phyloP scores from a whole-genome alignment of 2,888 invertebrate genomes.

The Antheraea assamensis region DNA sequence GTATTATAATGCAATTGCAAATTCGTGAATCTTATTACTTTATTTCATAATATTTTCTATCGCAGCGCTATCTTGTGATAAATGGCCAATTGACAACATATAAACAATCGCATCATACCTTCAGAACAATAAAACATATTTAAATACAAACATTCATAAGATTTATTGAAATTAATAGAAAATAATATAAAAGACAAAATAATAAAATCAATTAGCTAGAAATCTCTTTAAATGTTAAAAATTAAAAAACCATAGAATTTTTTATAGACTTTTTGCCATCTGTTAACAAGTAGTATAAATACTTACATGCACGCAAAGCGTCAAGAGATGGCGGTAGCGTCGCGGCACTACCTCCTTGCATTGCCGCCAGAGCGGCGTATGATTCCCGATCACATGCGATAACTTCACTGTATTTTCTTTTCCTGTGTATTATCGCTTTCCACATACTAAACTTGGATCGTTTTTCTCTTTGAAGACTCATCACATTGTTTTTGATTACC shows the following conservation, averaged over 20 bases:
- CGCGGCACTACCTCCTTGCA: conserved; percentile 74
- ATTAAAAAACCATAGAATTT: neutral
- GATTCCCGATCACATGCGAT: conserved; percentile 69
- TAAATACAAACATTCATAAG: neutral
- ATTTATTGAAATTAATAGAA: neutral
- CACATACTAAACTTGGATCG: conserved; percentile 73
- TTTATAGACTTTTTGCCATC: conserved; percentile 52
- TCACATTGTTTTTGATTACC: conserved; percentile 47
- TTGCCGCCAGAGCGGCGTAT: conserved; percentile 73
- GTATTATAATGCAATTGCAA: neutral
- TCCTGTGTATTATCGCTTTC: conserved; percentile 74
- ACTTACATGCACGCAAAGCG: conserved; percentile 78
- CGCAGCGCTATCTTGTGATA: neutral
- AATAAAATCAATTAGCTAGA: neutral
- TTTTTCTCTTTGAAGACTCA: conserved; percentile 73
- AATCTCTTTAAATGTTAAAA: neutral
- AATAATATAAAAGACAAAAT: neutral
- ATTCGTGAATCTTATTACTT: neutral
- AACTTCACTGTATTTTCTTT: conserved; percentile 74
- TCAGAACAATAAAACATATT: neutral
- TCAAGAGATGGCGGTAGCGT: conserved; percentile 79
- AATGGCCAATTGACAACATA: neutral
- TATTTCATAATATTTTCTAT: neutral
- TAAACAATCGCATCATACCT: neutral
- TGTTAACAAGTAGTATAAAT: conserved; percentile 61